Base-by-base conservation (phyloP, 2,888 invertebrate genomes). In the Aelia acuminata region DNA sequence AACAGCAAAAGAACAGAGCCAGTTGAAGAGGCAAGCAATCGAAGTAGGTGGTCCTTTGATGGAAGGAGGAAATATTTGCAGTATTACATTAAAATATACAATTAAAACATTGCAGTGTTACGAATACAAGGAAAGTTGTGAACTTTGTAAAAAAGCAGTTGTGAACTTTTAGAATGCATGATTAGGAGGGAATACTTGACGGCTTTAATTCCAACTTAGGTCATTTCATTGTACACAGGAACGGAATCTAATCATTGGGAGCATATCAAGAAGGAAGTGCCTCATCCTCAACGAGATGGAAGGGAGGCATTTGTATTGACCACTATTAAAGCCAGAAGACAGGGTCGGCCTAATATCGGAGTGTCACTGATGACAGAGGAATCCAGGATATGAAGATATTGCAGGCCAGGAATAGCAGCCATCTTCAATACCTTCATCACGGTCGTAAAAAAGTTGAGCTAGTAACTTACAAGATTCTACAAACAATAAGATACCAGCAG, bases 1-100 rank as follows among this genome's bases (percentile, higher is more conserved):
- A 0, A 97, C 95, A 0, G 96, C 91, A 92, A 97, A 97, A 80
- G 96, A 96, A 91, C 96, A 93, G 26, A 96, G 92, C 97, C 97
- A 97, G 92, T 97, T 97, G 87, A 96, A 94, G 0, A 97, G 94
- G 43, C 96, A 96, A 1, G 96, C 96, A 43, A 96, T 94, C 0
- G 97, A 96, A 35, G 95, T 94, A 43, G 96, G 96, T 87, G 96
- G 93, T 7, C 95, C 95, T 91, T 96, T 96, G 89, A 97, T 96
- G 91, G 96, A 95, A 2, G 95, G 94, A 85, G 96, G 94, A 92
- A 98, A 96, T 20, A 98, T 93, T 92, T 98, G n/a, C n/a, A n/a
- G n/a, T n/a, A n/a, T n/a, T n/a, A n/a, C n/a, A n/a, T n/a, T n/a
- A n/a, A n/a, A n/a, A n/a, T n/a, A n/a, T n/a, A n/a, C n/a, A n/a